Evolutionary conservation across 2,888 invertebrate genomes (phyloP).

Genomic region (Napeogenes sylphis): DNA sequence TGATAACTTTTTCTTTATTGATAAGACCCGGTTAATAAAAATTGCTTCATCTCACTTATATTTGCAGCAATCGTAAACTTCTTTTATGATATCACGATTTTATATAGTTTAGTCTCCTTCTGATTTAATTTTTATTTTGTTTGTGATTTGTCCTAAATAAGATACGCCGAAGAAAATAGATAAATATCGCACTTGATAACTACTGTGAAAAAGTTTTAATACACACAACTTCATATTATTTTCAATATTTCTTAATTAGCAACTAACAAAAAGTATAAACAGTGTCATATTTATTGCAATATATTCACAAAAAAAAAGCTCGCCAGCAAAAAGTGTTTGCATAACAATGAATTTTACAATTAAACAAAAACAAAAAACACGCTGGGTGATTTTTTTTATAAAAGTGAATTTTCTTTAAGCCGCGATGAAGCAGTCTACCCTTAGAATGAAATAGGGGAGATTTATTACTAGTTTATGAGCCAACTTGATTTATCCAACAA

Average conservation of each 20-base stretch:
- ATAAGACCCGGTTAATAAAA: no score
- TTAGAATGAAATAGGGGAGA: slow-evolving; percentile 51
- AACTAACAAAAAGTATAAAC: slow-evolving; percentile 40
- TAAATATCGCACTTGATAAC: no score
- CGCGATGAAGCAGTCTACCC: slow-evolving; percentile 38
- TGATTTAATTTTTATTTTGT: no score
- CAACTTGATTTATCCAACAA: no score
- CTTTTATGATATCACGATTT: no score
- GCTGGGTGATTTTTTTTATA: slow-evolving; percentile 42
- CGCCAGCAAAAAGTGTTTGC: neutral
- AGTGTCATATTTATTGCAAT: neutral
- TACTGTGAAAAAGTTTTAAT: no score
- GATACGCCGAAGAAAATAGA: no score
- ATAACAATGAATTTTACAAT: slow-evolving; percentile 41
- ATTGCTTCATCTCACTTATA: no score
- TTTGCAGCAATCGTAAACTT: no score
- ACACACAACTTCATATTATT: slow-evolving; percentile 26
- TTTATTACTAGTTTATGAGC: slow-evolving; percentile 65
- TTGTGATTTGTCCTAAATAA: no score
- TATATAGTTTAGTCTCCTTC: no score
- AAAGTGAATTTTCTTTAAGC: slow-evolving; percentile 47
- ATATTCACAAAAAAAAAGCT: neutral
- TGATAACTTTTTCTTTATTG: no score
- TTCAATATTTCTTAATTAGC: slow-evolving; percentile 35
- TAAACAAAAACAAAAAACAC: slow-evolving; percentile 55